Base-by-base conservation (phyloP, 2,888 invertebrate genomes). In the Drosophila barbarae region DNA sequence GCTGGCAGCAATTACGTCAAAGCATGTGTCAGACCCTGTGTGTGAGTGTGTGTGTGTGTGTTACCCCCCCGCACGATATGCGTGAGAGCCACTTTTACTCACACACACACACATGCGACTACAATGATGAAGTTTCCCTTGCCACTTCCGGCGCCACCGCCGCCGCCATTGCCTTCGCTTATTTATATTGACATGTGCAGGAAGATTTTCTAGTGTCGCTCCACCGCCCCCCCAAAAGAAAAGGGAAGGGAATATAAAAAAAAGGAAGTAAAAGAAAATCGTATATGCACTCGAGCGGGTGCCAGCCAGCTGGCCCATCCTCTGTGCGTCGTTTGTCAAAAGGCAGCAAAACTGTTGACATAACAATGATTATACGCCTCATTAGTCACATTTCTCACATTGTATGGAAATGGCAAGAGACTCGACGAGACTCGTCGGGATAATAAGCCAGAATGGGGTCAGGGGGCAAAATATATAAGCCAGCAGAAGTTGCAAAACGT, bases 341-440 rank as follows among this genome's bases (percentile, higher is more conserved):
- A 76, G 81, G 69, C 76, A 83, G 78, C 76, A 77, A 84, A 81
- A 84, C 80, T 85, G 82, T 85, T 86, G 82, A 74, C 85, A 84
- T 77, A 86, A 85, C 78, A 83, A 81, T 76, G 79, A 84, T 84
- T 85, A 85, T 79, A 84, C 79, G 84, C 77, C 83, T 84, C 84
- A 84, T 85, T 84, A 84, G 86, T 75, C 74, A 74, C 77, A 80
- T 75, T 13, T 23, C 71, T 77, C 53, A 47, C 47, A 51, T 64
- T 69, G 58, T 60, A 52, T 38, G 57, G 38, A 50, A 60, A 56
- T 63, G 51, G 64, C 64, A 63, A 59, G 26, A 35, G 64, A 64
- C 54, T 44, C 18, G 13, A 26, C 26, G 26, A 42, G 42, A 32
- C 18, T 18, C 18, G 13, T 46, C 18, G 61, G 46, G 52, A 63